Conservation (phyloP, 2,797 vertebrate species). For the Triplophysa yarkandensis region DNA sequence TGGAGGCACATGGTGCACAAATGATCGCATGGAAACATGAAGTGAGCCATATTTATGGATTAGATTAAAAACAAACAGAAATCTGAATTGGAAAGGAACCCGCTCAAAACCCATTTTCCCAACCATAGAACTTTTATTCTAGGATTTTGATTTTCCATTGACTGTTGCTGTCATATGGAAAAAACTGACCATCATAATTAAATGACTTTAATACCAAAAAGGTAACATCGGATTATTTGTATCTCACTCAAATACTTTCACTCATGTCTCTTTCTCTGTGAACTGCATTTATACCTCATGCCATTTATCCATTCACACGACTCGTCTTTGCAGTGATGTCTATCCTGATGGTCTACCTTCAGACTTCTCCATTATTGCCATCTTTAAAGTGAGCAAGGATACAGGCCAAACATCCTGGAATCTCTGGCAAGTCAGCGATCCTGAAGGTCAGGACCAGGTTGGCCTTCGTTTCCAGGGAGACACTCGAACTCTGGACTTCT, state of each 20-base stretch:
- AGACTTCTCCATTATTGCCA: slow-evolving; percentile 73
- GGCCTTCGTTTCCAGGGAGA: slow-evolving; percentile 71
- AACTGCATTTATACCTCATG: neutral
- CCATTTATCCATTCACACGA: neutral
- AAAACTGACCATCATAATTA: no score
- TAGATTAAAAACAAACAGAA: slow-evolving; percentile 43
- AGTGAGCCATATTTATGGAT: slow-evolving; percentile 42
- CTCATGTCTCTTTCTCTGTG: slow-evolving; percentile 28
- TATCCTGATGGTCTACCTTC: slow-evolving; percentile 75
- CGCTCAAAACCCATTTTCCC: neutral
- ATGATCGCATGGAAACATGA: slow-evolving; percentile 39
- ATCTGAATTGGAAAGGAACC: slow-evolving; percentile 22
- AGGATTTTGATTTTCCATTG: no score
- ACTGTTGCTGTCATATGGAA: no score
- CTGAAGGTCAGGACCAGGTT: slow-evolving; percentile 68
- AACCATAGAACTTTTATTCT: neutral
- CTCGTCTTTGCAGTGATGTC: slow-evolving; percentile 63
- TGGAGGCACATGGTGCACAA: slow-evolving; percentile 21
- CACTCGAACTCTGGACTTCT: slow-evolving; percentile 69
- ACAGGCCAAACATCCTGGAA: slow-evolving; percentile 68
- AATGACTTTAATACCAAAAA: no score
- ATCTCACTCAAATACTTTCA: neutral
- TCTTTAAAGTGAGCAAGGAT: slow-evolving; percentile 74
- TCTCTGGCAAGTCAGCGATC: slow-evolving; percentile 79
- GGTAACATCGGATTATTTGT: neutral